Evolutionary conservation across 2,113 vertebrate species (phyloP), one percentile per base, ranked within the genome.

Genomic region (Poeciliopsis prolifica): DNA sequence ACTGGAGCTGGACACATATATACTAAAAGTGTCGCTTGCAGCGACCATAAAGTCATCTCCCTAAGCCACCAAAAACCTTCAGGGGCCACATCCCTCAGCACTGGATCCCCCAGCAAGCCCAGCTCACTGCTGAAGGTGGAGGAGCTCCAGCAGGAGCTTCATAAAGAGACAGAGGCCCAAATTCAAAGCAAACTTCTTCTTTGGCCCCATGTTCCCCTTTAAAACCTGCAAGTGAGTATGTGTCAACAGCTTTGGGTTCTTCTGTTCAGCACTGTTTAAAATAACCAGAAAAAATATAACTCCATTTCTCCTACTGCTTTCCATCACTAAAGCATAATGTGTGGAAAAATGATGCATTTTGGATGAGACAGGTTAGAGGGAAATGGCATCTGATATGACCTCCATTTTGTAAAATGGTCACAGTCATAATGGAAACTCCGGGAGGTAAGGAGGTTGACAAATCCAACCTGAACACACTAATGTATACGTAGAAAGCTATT

Each of bases 331-430:
- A 81, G 70, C 81, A 88, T 87, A 77, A 81, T 84, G 73, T 92
- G 82, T 68, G 71, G 70, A 79, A 87, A 92, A 93, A 93, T 86
- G 74, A 89, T 91, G 87, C 91, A 92, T 91, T 90, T 90, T 89
- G 84, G 88, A 93, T 89, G 91, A 92, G 87, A 85, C 78, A 81
- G 77, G 87, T 91, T 88, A 48, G 81, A 72, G 79, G 84, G 80
- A 94, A 92, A 92, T 89, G 81, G 79, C 85, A 90, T 84, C 90
- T 72, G 70, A 87, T 88, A 88, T 93, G 92, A 93, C 91, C 90
- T 92, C 92, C 88, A 92, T 93, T 94, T 92, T 90, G 89, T 75
- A 91, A 87, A 90, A 93, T 86, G 86, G 85, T 91, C 74, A 90
- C 74, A 77, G 80, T 74, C 83, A 91, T 93, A 93, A 95, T 94